Base-by-base conservation (phyloP, 2,888 invertebrate genomes). In the Meandrusa payeni region DNA sequence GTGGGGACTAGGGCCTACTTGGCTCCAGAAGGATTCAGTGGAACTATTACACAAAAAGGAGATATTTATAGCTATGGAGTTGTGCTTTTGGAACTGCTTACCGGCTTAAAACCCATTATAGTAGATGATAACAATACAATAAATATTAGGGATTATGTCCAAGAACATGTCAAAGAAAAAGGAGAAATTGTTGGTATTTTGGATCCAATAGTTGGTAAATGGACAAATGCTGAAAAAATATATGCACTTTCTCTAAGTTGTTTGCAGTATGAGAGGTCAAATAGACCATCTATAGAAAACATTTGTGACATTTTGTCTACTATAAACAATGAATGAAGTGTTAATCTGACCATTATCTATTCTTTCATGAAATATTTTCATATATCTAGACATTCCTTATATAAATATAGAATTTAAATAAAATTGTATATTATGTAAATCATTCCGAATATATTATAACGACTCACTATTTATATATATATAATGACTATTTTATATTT, bases 41-140 rank as follows among this genome's bases (percentile, higher is more conserved):
- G 91, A 4, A 92, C 91, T 45, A 85, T 93, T 31, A 93, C 94
- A n/a, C 89, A 91, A 10, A 93, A 94, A 78, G 88, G 92, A 53
- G 95, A 95, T 65, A 90, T 93, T 1, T 95, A 91, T 68, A 93
- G 94, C 64, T 94, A 90, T 81, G 95, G 95, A 1, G 92, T 95
- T 48, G 94, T 94, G 1, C 63, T 94, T 9, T 69, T 94, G 26
- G 94, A 95, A 72, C 64, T 94, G 9, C 68, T 94, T 24, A 94
- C 94, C 17, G 93, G 94, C 2, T 74, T 93, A 33, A 87, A 90
- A 37, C 91, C 93, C 0, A 88, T 90, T 50, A 91, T 93, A 54
- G 78, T 87, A 39, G 34, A 39, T 23, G 72, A 76, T 27, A 76
- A 91, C 48, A 85, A 89, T 13, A 75, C 57, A 36, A 59, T 72